These are phyloP conservation scores for Pseudopleuronectes americanus DNA, from an alignment of 2,797 vertebrate species.

Conservation along the genomic window DNA sequence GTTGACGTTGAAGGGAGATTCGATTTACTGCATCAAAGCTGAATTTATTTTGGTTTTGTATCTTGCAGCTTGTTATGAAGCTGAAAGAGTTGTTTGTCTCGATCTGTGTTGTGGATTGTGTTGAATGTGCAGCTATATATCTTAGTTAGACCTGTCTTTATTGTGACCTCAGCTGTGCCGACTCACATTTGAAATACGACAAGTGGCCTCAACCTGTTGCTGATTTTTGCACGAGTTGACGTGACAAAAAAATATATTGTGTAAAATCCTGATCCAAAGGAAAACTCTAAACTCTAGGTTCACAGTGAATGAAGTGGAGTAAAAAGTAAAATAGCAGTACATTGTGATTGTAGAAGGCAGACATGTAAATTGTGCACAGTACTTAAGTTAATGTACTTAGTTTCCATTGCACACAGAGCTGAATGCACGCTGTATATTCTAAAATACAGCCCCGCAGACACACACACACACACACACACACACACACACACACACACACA, in stretches of 20 bases:
- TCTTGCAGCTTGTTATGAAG: conserved; percentile 25
- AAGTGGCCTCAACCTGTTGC: no score
- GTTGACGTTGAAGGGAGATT: conserved; percentile 34
- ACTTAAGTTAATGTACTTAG: not conserved
- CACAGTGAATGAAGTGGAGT: no score
- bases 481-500: not conserved
- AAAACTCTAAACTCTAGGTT: no score
- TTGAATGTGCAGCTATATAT: not conserved
- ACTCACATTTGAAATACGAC: no score
- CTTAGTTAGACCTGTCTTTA: not conserved
- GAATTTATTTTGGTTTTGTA: conserved; percentile 25
- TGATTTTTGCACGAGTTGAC: no score
- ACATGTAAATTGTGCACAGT: not conserved
- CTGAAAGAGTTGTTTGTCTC: conserved; percentile 15
- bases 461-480: no score
- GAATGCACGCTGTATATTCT: conserved; percentile 11
- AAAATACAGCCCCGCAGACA: not conserved
- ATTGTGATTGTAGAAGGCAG: no score
- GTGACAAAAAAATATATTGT: no score
- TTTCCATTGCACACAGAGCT: conserved; percentile 5
- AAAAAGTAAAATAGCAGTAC: no score
- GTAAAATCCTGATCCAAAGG: no score
- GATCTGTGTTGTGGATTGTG: conserved; percentile 8
- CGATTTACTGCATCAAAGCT: conserved; percentile 42
- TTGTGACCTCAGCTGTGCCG: not conserved